Evolutionary conservation across 2,888 invertebrate species (phyloP).

Genomic region (Caenorhabditis parvicauda): DNA sequence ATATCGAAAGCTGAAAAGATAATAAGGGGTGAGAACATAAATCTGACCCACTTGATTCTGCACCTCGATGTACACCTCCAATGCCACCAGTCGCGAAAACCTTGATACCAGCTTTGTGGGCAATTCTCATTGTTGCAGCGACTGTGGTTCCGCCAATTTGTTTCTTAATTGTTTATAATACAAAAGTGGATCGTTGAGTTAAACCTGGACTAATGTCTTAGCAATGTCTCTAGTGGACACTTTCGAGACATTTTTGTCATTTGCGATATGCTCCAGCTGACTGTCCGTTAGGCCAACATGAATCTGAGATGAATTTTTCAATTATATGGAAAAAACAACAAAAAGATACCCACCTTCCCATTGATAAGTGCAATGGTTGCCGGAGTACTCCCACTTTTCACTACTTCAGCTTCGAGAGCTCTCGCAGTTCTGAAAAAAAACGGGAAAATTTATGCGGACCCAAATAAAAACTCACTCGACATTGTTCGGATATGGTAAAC

Average conservation of each 20-base stretch:
- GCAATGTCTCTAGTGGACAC: slow-evolving; percentile 73
- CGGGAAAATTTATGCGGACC: not conserved
- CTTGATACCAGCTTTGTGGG: slow-evolving; percentile 78
- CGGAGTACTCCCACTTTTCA: slow-evolving; percentile 74
- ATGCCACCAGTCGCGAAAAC: slow-evolving; percentile 90
- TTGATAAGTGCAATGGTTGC: slow-evolving; percentile 87
- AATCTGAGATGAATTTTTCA: slow-evolving; percentile 20
- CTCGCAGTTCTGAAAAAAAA: slow-evolving; percentile 72
- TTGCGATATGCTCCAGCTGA: slow-evolving; percentile 73
- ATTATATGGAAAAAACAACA: not conserved
- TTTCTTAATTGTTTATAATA: slow-evolving; percentile 19
- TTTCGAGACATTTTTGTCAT: slow-evolving; percentile 72
- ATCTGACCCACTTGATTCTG: slow-evolving; percentile 70
- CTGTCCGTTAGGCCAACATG: slow-evolving; percentile 67
- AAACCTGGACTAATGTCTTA: slow-evolving; percentile 41
- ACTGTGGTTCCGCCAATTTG: slow-evolving; percentile 86
- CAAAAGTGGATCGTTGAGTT: not conserved
- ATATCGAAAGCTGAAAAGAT: slow-evolving; percentile 73
- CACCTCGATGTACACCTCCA: slow-evolving; percentile 91
- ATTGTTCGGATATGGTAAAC: slow-evolving; percentile 92
- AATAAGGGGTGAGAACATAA: not conserved
- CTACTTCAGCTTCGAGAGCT: slow-evolving; percentile 77
- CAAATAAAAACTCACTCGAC: slow-evolving; percentile 67
- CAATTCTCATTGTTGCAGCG: slow-evolving; percentile 84
- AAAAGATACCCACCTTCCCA: slow-evolving; percentile 67